phyloP scores from a whole-genome alignment of 1,140 invertebrate genomes.

The Zaprionus ghesquierei region DNA sequence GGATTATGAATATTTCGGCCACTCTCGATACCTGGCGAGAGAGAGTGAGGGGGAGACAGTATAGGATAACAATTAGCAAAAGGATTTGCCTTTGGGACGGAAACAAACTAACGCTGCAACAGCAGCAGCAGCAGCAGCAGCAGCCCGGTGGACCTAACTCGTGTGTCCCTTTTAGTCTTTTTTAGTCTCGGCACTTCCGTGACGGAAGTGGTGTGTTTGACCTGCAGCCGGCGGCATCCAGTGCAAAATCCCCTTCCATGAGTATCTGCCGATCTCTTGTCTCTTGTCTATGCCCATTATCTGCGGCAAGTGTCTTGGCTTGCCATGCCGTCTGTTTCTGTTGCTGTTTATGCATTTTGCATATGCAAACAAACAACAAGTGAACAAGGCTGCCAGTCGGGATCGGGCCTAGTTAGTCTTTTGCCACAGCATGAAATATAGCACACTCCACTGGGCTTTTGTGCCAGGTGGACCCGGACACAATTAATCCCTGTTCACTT shows the following conservation, averaged over 20 bases:
- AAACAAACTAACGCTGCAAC: conserved; percentile 60
- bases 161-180: conserved; percentile 61
- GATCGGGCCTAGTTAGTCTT: conserved; percentile 32
- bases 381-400: conserved; percentile 1
- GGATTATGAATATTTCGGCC: conserved; percentile 38
- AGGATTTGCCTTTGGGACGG: conserved; percentile 69
- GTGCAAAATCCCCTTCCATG: neutral
- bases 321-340: neutral
- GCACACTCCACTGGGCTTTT: conserved; percentile 32
- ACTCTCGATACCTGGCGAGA: neutral
- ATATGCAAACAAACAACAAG: conserved; percentile 51
- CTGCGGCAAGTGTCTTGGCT: conserved; percentile 26
- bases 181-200: conserved; percentile 49
- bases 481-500: conserved; percentile 45
- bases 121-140: too few species aligned
- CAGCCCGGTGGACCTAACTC: too few species aligned
- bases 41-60: neutral
- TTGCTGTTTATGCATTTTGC: conserved; percentile 40
- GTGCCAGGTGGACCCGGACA: conserved; percentile 18
- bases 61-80: conserved; percentile 77
- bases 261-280: neutral
- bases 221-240: neutral
- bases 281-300: conserved; percentile 21
- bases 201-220: conserved; percentile 33
- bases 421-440: conserved; percentile 18